Percentiles rank a stretch among this genome's conserved stretches.
Evolutionary conservation across 2,888 invertebrate genomes (phyloP).

Genomic region (Syritta pipiens): DNA sequence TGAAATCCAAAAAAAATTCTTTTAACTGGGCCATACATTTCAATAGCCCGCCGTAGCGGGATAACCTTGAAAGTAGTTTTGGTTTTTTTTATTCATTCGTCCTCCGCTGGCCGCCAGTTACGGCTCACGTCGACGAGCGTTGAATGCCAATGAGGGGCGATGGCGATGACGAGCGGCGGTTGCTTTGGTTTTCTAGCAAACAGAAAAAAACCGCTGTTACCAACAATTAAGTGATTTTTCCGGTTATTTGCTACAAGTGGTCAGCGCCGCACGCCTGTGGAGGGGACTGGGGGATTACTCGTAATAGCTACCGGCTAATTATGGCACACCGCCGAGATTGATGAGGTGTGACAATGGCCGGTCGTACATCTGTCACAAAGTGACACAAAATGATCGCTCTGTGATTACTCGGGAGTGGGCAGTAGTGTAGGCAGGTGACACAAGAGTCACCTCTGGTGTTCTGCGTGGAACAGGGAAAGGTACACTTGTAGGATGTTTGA

Average conservation of each 20-base stretch:
- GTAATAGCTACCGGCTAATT: slow-evolving; percentile 27
- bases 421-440: too few species aligned
- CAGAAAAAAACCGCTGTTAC: neutral
- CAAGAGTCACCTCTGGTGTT: too few species aligned
- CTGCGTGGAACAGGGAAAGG: too few species aligned
- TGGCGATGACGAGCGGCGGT: slow-evolving; percentile 11
- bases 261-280: too few species aligned
- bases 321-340: slow-evolving; percentile 3
- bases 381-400: slow-evolving; percentile 14
- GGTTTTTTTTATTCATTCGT: slow-evolving; percentile 8
- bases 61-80: slow-evolving; percentile 43
- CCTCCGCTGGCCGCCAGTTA: slow-evolving; percentile 1
- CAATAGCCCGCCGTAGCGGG: too few species aligned
- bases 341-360: slow-evolving; percentile 26
- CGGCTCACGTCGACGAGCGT: slow-evolving; percentile 5
- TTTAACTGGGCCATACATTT: slow-evolving; percentile 22
- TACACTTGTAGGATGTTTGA: too few species aligned
- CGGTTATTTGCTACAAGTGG: slow-evolving; percentile 18
- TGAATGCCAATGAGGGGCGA: slow-evolving; percentile 28
- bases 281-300: slow-evolving; percentile 4
- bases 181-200: slow-evolving; percentile 9
- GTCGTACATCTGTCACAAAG: slow-evolving; percentile 11
- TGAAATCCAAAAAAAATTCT: slow-evolving; percentile 11
- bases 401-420: neutral
- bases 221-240: slow-evolving; percentile 16